Conservation (phyloP, 2,113 vertebrate species). For the Rhinolophus sinicus region DNA sequence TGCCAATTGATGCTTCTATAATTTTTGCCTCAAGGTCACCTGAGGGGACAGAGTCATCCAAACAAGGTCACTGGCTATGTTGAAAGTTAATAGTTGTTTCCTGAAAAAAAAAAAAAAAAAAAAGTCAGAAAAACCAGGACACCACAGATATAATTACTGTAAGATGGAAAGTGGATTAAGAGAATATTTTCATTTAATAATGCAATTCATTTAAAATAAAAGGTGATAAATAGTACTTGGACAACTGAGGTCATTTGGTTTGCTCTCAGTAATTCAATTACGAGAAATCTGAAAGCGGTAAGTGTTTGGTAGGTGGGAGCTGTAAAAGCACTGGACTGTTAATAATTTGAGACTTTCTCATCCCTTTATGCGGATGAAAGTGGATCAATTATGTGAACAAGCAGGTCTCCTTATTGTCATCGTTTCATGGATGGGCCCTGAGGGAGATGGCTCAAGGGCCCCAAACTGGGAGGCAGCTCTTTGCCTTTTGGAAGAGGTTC, state of each 20-base stretch:
- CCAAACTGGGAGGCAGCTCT: neutral
- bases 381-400: constrained; percentile 70
- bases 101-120: constrained; percentile 58
- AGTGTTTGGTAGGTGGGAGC: constrained; percentile 74
- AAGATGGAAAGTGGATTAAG: constrained; percentile 38
- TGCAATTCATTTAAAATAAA: constrained; percentile 71
- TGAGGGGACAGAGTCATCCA: constrained; percentile 72
- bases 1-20: constrained; percentile 77
- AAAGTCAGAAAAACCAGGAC: constrained; percentile 72
- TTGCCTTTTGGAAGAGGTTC: constrained; percentile 41
- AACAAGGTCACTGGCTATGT: constrained; percentile 74
- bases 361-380: constrained; percentile 72
- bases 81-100: constrained; percentile 62
- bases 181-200: constrained; percentile 73
- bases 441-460: constrained; percentile 47
- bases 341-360: constrained; percentile 76
- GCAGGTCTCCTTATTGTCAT: constrained; percentile 64
- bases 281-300: constrained; percentile 30
- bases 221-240: constrained; percentile 76
- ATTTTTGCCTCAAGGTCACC: constrained; percentile 81
- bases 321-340: constrained; percentile 78
- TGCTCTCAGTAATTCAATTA: constrained; percentile 78
- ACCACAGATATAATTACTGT: constrained; percentile 43
- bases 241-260: constrained; percentile 74
- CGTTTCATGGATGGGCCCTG: constrained; percentile 44